phyloP scores from a whole-genome alignment of 1,140 invertebrate genomes.

The Achatina immaculata region DNA sequence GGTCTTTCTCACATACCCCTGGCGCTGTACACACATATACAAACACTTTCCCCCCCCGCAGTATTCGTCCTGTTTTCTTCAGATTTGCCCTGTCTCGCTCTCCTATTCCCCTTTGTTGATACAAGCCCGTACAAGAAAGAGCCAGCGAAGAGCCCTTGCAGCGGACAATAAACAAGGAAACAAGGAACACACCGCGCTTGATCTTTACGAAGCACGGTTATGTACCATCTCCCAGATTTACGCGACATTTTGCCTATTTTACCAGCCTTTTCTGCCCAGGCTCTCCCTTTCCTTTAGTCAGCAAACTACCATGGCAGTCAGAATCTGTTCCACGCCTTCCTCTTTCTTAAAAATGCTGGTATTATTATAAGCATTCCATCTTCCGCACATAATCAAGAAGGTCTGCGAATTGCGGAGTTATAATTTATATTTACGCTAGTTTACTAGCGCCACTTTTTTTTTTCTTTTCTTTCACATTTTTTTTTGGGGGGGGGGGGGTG shows the following conservation, averaged over 20 bases:
- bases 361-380: background rate
- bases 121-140: constrained; percentile 11
- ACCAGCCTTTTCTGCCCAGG: background rate
- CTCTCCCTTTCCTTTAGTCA: background rate
- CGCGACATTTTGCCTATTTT: background rate
- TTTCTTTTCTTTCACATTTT: no score
- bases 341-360: background rate
- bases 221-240: background rate
- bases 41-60: background rate
- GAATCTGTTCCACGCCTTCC: background rate
- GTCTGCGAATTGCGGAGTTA: no score
- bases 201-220: background rate
- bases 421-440: no score
- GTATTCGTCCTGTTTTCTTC: background rate
- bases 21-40: background rate
- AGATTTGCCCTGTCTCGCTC: no score
- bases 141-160: constrained; percentile 5
- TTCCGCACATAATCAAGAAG: no score
- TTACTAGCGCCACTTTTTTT: no score
- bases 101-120: constrained; percentile 6
- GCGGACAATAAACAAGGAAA: constrained; percentile 2
- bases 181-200: constrained; percentile 1
- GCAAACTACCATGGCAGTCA: background rate
- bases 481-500: no score
- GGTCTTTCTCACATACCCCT: no score